Base-by-base conservation (phyloP, 1,140 invertebrate genomes). In the Agrypnia vestita region DNA sequence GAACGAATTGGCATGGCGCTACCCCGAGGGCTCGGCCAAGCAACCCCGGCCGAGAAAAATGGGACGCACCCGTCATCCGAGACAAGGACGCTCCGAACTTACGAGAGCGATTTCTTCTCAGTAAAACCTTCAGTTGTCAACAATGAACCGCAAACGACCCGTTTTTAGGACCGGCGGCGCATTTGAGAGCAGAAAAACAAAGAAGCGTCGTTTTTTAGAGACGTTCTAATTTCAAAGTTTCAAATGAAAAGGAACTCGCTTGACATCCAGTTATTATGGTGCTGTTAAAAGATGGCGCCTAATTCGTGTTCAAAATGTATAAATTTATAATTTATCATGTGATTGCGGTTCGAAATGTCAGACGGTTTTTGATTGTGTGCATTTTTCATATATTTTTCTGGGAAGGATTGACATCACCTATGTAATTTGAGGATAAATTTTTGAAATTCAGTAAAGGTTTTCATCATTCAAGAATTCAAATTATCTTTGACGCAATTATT, bases 251-350 rank as follows among this genome's bases (percentile, higher is more conserved):
- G 15, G 43, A 75, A 55, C 72, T 11, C 35, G 35, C 44, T 75
- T 75, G 72, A 75, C 72, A 75, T 75, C 53, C 44, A 59, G 72
- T 75, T 75, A 75, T 75, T 75, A 75, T 15, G 12, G 53, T 10
- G 15, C 25, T 17, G 64, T 69, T 69, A 19, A 47, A 47, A 67
- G 15, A 49, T 49, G 64, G 44, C 64, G 44, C 44, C 64, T 69
- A 47, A 69, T 69, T 69, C 46, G 44, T 8, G 72, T 75, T 61
- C 59, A 44, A 35, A 49, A 47, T 71, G 44, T 71, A 44, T 4
- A 17, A 71, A 15, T 49, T 51, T 71, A 25, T 71, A 47, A 71
- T 71, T 71, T 71, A 53, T 53, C 53, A 17, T 73, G 11, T 51
- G 11, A 51, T 51, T 51, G 49, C n/a, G 49, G 49, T 51, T 15